Conservation (phyloP, 2,797 vertebrate genomes). For the Simalia tracyae region DNA sequence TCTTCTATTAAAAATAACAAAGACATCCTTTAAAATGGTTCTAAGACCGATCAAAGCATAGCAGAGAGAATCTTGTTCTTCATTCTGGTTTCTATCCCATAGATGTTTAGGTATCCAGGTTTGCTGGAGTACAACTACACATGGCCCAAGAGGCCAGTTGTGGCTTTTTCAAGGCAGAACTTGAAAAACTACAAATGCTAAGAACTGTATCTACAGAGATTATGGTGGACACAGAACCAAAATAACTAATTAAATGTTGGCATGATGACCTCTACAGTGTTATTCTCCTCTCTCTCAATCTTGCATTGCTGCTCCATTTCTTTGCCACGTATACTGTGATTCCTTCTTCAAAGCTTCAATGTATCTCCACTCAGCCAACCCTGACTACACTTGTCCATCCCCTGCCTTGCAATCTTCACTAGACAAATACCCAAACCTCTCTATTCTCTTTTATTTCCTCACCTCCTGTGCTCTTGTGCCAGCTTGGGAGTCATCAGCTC, state of each 20-base stretch:
- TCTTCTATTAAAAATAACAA: background rate
- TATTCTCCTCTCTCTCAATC: background rate
- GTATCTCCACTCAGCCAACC: background rate
- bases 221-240: background rate
- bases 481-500: background rate
- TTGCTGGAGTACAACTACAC: background rate
- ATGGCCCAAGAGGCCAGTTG: background rate
- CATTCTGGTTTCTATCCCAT: background rate
- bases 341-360: background rate
- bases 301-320: background rate
- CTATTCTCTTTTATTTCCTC: slow-evolving; percentile 5
- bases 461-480: background rate
- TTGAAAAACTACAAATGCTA: background rate
- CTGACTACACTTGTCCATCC: background rate
- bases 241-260: background rate
- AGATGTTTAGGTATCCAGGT: background rate
- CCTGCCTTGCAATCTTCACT: background rate
- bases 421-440: background rate
- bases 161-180: background rate
- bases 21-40: background rate
- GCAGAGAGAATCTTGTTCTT: background rate
- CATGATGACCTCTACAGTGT: background rate
- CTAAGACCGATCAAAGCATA: background rate
- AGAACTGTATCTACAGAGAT: background rate
- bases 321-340: background rate